Evolutionary conservation across 2,797 vertebrate species (phyloP), one percentile per base, ranked within the genome.

Genomic region (Hippoglossus hippoglossus): DNA sequence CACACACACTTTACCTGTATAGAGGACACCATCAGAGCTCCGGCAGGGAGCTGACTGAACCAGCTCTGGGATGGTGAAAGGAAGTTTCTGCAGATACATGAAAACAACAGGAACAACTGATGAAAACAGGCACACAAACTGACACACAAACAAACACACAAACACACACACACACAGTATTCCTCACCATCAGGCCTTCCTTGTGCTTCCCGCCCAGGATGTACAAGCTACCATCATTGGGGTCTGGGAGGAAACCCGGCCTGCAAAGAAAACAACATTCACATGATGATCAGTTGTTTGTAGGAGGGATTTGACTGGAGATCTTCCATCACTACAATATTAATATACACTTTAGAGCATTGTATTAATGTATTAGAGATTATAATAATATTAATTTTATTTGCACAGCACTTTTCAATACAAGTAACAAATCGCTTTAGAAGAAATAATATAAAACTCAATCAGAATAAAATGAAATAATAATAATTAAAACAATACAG

Each of bases 21-120:
- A 99, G 54, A 99, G 96, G 22, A 99, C 89, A 0, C 97, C 98
- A 4, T 99, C 97, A 0, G 98, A 99, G 74, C 97, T 97, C 82
- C 96, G 96, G 87, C 98, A 99, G 0, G 98, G 98, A n/a, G 98
- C 98, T 0, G 97, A 96, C 25, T 98, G 98, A 7, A 99, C 98
- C 93, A 99, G 93, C 82, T 99, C 97, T 0, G 96, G 98, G 91
- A 99, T 98, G 80, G 97, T 99, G 89, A 99, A 99, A 0, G 98
- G 98, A 44, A 97, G 90, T 91, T 96, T 97, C 96, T 97, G 89
- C 36, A 86, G 66, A 78, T 2, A 59, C n/a, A 86, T n/a, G 24
- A 22, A 75, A 58, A 70, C 41, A 69, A 51, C 1, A 3, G 18
- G 4, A 12, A 81, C 34, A 69, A 11, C 24, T 25, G 9, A 4